phyloP scores from a whole-genome alignment of 1,140 invertebrate genomes.

The Brachionus rotundiformis region DNA sequence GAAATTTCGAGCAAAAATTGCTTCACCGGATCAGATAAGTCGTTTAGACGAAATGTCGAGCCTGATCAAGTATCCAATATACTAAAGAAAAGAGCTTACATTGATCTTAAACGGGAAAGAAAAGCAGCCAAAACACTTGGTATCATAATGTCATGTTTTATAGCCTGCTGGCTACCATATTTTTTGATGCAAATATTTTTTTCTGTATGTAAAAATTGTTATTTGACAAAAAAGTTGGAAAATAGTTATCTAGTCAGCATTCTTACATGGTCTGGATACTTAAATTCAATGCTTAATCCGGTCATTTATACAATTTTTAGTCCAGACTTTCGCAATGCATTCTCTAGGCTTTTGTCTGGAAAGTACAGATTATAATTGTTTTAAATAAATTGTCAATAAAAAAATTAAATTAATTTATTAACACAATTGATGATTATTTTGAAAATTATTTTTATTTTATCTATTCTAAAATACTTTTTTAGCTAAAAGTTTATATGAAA shows the following conservation, averaged over 20 bases:
- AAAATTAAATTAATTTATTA: too few relatives aligned
- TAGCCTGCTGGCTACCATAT: slow-evolving; percentile 64
- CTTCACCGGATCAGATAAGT: not conserved
- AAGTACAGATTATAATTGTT: slow-evolving; percentile 52
- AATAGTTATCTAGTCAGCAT: not conserved
- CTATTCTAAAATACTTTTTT: too few relatives aligned
- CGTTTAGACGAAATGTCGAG: not conserved
- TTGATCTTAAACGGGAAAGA: slow-evolving; percentile 65
- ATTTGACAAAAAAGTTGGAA: not conserved
- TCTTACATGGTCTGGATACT: slow-evolving; percentile 61
- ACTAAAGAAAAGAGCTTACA: slow-evolving; percentile 55
- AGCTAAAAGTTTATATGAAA: too few relatives aligned
- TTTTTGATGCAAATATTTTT: slow-evolving; percentile 60
- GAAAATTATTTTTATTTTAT: too few relatives aligned
- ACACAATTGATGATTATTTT: too few relatives aligned
- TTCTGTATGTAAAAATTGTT: slow-evolving; percentile 56
- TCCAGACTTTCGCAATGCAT: slow-evolving; percentile 62
- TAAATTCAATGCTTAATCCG: slow-evolving; percentile 63
- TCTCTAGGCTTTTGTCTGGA: slow-evolving; percentile 58
- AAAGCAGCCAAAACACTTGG: slow-evolving; percentile 65
- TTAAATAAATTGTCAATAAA: not conserved
- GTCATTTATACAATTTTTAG: slow-evolving; percentile 64
- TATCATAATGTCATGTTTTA: slow-evolving; percentile 64
- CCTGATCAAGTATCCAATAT: not conserved
- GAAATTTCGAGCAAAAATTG: not conserved